phyloP scores from a whole-genome alignment of 2,888 invertebrate species.

The Hypena proboscidalis region DNA sequence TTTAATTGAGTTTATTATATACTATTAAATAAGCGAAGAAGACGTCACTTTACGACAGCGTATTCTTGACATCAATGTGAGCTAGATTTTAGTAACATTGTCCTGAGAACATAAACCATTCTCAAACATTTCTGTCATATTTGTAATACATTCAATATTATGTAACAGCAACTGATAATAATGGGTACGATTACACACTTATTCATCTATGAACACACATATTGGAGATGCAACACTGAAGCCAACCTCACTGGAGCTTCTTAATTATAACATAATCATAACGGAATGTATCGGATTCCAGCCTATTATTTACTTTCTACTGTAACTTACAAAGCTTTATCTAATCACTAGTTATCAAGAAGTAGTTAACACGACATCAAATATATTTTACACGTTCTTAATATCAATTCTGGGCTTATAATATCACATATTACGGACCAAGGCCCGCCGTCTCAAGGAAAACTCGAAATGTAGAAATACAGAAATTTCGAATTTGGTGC shows the following conservation, averaged over 20 bases:
- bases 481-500: constrained; percentile 28
- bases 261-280: constrained; percentile 48
- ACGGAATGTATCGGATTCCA: constrained; percentile 53
- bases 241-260: constrained; percentile 38
- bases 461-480: constrained; percentile 41
- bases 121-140: too few species aligned
- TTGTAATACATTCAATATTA: too few species aligned
- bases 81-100: too few species aligned
- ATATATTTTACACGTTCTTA: constrained; percentile 71
- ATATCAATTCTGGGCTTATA: constrained; percentile 74
- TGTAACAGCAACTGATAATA: too few species aligned
- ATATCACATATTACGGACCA: constrained; percentile 80
- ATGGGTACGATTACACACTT: too few species aligned
- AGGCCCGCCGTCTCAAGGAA: constrained; percentile 52
- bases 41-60: too few species aligned
- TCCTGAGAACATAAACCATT: too few species aligned
- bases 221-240: constrained; percentile 43
- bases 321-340: constrained; percentile 68
- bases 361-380: constrained; percentile 75
- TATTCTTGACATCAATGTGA: too few species aligned
- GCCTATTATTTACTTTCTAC: constrained; percentile 48
- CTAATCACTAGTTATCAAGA: constrained; percentile 57
- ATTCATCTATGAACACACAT: background rate
- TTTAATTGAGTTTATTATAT: background rate
- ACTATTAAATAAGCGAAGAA: too few species aligned